These are phyloP conservation scores for Porites lutea DNA, from an alignment of 64 coral and sea anemone genomes.

Conservation along the genomic window DNA sequence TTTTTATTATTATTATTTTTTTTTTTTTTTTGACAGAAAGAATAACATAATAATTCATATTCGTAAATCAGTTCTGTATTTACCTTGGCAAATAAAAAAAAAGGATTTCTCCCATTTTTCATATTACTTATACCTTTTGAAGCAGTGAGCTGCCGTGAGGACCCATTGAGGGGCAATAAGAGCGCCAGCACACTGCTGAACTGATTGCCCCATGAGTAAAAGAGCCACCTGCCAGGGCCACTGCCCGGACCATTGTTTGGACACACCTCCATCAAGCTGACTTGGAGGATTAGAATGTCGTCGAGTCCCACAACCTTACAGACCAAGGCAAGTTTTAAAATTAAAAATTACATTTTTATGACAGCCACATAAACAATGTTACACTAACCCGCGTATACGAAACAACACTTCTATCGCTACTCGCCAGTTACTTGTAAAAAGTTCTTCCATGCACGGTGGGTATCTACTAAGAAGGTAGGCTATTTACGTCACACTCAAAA, in stretches of 20 bases:
- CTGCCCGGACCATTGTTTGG: conserved; percentile 55
- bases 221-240: conserved; percentile 93
- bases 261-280: neutral
- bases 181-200: conserved; percentile 72
- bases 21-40: too few species aligned
- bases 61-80: too few species aligned
- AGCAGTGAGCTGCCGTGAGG: conserved; percentile 82
- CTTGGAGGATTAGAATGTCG: neutral
- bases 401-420: too few species aligned
- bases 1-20: too few species aligned
- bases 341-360: neutral
- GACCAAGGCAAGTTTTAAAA: neutral
- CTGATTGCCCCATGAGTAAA: conserved; percentile 56
- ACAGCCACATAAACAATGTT: too few species aligned
- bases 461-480: too few species aligned
- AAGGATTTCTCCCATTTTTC: neutral
- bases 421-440: too few species aligned
- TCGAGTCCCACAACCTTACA: conserved; percentile 20
- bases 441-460: too few species aligned
- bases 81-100: neutral
- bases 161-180: conserved; percentile 77
- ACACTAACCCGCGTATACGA: too few species aligned
- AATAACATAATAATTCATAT: too few species aligned
- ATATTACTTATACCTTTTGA: conserved; percentile 56
- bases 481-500: too few species aligned